Evolutionary conservation across 1,140 invertebrate species (phyloP).

Genomic region (Diorhabda elongata): DNA sequence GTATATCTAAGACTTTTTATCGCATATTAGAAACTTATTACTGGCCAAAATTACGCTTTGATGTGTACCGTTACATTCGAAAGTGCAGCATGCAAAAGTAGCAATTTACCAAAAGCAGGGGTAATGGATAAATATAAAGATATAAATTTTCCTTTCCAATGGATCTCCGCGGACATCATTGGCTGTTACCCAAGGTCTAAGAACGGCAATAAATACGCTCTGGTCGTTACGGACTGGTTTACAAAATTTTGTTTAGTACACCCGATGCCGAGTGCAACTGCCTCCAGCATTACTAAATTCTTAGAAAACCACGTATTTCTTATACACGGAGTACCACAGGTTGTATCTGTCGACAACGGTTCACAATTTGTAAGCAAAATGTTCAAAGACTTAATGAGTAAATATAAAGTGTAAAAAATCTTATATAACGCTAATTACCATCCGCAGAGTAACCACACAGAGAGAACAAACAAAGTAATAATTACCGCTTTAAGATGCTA

Average conservation of each 20-base stretch:
- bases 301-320: conserved; percentile 29
- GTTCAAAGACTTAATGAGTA: conserved; percentile 20
- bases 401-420: conserved; percentile 20
- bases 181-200: conserved; percentile 30
- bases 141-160: conserved; percentile 27
- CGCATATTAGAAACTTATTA: conserved; percentile 14
- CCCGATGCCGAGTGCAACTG: conserved; percentile 18
- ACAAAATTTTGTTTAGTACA: conserved; percentile 26
- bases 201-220: conserved; percentile 18
- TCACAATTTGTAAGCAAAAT: conserved; percentile 10
- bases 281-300: conserved; percentile 22
- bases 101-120: conserved; percentile 11
- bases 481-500: conserved; percentile 23
- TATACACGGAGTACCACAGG: conserved; percentile 23
- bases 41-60: conserved; percentile 10
- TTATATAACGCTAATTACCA: conserved; percentile 20
- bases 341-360: conserved; percentile 19
- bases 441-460: conserved; percentile 22
- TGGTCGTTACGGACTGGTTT: conserved; percentile 25
- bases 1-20: conserved; percentile 18
- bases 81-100: conserved; percentile 1
- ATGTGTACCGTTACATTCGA: conserved; percentile 8
- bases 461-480: conserved; percentile 25
- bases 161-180: conserved; percentile 19
- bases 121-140: conserved; percentile 26